Evolutionary conservation across 53 echinoderm and acorn worm genomes (phyloP).

Genomic region (Henricia sp.): DNA sequence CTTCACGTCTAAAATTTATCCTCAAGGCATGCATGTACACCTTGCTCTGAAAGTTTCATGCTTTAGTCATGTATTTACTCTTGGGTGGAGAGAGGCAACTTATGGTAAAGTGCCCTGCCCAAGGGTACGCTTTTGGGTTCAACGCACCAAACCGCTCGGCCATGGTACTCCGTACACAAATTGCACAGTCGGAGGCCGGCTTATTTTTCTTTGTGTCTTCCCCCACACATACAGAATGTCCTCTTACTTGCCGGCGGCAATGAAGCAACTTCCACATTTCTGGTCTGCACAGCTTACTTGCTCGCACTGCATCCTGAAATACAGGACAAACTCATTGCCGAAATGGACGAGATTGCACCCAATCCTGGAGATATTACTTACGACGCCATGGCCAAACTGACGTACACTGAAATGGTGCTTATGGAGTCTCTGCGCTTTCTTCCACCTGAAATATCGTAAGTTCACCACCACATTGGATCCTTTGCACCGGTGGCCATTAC

Average conservation of each 20-base stretch:
- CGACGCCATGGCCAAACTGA: constrained; percentile 6
- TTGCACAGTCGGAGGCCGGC: too few relatives aligned
- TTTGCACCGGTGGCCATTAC: too few relatives aligned
- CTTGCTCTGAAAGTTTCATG: too few relatives aligned
- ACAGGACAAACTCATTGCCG: constrained; percentile 23
- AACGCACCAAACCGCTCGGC: too few relatives aligned
- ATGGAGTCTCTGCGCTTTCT: constrained; percentile 18
- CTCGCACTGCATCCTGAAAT: constrained; percentile 36
- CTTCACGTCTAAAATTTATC: too few relatives aligned
- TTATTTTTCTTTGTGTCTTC: too few relatives aligned
- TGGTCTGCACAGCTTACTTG: constrained; percentile 13
- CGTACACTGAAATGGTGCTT: constrained; percentile 28
- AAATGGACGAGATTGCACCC: constrained; percentile 16
- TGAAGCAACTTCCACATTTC: constrained; percentile 11
- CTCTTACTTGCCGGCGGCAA: constrained; percentile 17
- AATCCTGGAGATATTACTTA: constrained; percentile 15
- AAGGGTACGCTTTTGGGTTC: too few relatives aligned
- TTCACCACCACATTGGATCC: background rate
- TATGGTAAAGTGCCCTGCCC: too few relatives aligned
- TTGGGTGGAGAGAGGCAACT: too few relatives aligned
- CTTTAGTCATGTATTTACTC: too few relatives aligned
- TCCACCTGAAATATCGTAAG: constrained; percentile 29
- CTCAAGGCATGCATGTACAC: too few relatives aligned
- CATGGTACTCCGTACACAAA: too few relatives aligned
- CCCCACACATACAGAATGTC: constrained; percentile 26